Evolutionary conservation across 2,888 invertebrate species (phyloP), one percentile per base, ranked within the genome.

Genomic region (Nipponacmea schrenckii): DNA sequence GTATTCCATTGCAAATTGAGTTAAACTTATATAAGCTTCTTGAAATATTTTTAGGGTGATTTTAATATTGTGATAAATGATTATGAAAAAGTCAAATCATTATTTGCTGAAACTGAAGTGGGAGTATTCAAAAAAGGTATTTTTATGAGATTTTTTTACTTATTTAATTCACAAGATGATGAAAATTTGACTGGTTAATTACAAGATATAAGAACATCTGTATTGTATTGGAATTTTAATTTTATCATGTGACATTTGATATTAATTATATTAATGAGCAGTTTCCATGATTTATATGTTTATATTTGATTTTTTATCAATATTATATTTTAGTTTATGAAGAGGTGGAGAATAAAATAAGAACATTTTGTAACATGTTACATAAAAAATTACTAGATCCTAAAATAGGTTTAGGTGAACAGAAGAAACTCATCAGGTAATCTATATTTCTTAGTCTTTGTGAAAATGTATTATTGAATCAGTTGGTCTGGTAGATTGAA

Each of bases 31-130:
- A 20, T 66, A 2, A 17, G 44, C 27, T 64, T 31, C 17, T 62
- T 62, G 17, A 14, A 64, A 46, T 69, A 56, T 24, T 7, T 67
- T 70, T 67, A 77, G 84, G 96, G 96, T 68, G 98, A 99, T 87
- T 99, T 96, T 87, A 97, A 98, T 88, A 92, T 97, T 68, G 96
- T 99, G 27, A 96, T 99, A 74, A 99, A 97, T 87, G 99, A 99
- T 89, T 99, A 98, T 88, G 94, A 96, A 0, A 92, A 98, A 81
- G 98, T 97, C 4, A 97, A 96, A 88, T 96, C 97, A 86, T 91
- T 98, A 39, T 98, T 98, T 91, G 95, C 95, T 73, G 96, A 95
- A 89, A 96, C 96, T 45, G 96, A 97, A 89, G 93, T 97, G 20
- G 93, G 83, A 67, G 83, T 88, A 0, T 89, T 90, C 69, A 86